Evolutionary conservation across 2,113 vertebrate genomes (phyloP), one percentile per base, ranked within the genome.

Genomic region (Semnornis frantzii): DNA sequence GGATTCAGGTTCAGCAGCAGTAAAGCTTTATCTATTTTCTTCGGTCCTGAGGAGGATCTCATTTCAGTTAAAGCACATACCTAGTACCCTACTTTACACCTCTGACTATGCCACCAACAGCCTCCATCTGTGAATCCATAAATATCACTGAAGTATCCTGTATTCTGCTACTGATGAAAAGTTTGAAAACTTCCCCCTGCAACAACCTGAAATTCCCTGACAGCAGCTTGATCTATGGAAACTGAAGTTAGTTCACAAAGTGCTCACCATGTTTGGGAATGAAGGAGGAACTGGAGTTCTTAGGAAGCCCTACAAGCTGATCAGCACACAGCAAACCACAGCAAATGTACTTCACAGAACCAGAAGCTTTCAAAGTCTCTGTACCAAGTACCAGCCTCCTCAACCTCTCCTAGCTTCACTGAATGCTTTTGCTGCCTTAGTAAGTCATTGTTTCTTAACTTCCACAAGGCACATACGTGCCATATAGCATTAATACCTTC

Each of bases 401-500:
- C 60, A 34, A 0, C 8, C 4, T 19, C 80, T 89, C 54, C 68
- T 10, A 52, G 31, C 11, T 74, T 11, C 7, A 28, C 42, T 60
- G 19, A 82, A 6, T 15, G 20, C 1, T 0, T 48, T 85, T 77
- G 23, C 42, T 74, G 18, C 65, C 69, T 19, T 0, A 59, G 30
- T 20, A 50, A 70, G 2, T 58, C 85, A 27, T 28, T 31, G 6
- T 13, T 62, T 63, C 24, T 34, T 46, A 33, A 20, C 12, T 87
- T 80, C 68, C 34, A 8, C 33, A 55, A 66, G 39, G 50, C 44
- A 62, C 21, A 15, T 12, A 28, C 5, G 9, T 28, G 17, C 8
- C 55, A 72, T 10, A 81, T 33, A 28, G 34, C 30, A 28, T 37
- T n/a, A 69, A n/a, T 10, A 58, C 17, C 28, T 75, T 39, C 62